Evolutionary conservation across 2,888 invertebrate genomes (phyloP), one percentile per base, ranked within the genome.

Genomic region (Coelogynopora nodosa): DNA sequence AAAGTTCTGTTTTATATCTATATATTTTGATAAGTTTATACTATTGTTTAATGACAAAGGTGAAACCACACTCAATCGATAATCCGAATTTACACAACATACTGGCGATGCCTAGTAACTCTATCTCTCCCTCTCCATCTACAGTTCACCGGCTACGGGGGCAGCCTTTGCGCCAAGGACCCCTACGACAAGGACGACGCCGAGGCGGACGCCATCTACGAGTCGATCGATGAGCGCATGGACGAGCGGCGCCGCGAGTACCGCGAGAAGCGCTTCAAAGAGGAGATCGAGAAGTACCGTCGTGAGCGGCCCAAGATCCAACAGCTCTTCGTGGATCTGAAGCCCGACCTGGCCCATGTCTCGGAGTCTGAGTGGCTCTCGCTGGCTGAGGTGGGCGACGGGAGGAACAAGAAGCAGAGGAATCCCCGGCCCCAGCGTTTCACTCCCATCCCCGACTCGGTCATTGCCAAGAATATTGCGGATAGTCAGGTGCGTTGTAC

Each of bases 181-280:
- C 99, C 99, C 0, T 99, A 99, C 91, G 99, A 99, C 91, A 98
- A 99, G 93, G 99, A 99, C 92, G 99, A 99, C 92, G 98, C 98
- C 89, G 99, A 99, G 93, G 99, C 99, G 0, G 99, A 99, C 93
- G 95, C 96, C 10, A 97, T 99, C 89, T 99, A 99, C 92, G 97
- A 98, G 92, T 96, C 96, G 0, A 97, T 99, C 90, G 99, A 99
- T 91, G 96, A 97, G 91, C 93, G 99, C 88, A 98, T 99, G 97
- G 99, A 99, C 92, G 99, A 99, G 90, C 97, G 98, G 90, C 94
- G 99, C 27, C 97, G 97, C 91, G 98, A 99, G 90, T 96, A 98
- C 90, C 94, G 98, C 95, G 93, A 93, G 90, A 91, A 91, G 87
- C 92, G 93, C 87, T 90, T 93, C 86, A 92, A 92, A 88, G 91